Evolutionary conservation across 1,140 invertebrate species (phyloP).

Genomic region (Brachionus asplanchnoidis): DNA sequence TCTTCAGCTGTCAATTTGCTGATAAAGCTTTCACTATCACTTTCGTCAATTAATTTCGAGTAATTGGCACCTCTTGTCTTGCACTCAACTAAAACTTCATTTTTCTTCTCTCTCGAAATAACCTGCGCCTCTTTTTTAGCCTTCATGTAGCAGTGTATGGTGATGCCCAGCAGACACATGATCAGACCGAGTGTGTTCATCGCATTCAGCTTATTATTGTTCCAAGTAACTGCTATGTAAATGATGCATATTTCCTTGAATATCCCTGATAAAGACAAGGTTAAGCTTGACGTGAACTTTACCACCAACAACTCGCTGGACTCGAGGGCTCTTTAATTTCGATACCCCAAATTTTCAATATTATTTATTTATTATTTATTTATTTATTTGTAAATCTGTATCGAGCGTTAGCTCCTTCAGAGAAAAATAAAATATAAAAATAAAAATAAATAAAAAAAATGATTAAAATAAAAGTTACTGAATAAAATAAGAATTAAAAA

Average conservation of each 20-base stretch:
- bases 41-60: neutral
- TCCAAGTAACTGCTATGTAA: conserved; percentile 73
- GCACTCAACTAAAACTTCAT: too few relatives aligned
- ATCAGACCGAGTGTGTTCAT: conserved; percentile 79
- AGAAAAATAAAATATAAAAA: too few relatives aligned
- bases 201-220: conserved; percentile 74
- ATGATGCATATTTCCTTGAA: conserved; percentile 91
- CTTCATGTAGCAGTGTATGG: conserved; percentile 77
- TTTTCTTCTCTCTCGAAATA: neutral
- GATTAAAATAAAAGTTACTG: too few relatives aligned
- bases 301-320: conserved; percentile 83
- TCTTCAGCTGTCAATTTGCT: neutral
- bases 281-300: conserved; percentile 90
- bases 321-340: too few relatives aligned
- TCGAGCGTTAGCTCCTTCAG: too few relatives aligned
- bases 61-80: neutral
- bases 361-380: too few relatives aligned
- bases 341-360: too few relatives aligned
- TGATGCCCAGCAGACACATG: conserved; percentile 81
- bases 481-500: too few relatives aligned
- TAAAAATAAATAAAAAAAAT: too few relatives aligned
- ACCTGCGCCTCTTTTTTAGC: neutral
- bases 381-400: too few relatives aligned
- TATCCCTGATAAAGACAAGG: conserved; percentile 87
- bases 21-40: neutral